phyloP scores from a whole-genome alignment of 2,888 invertebrate species.

The Pollenia labialis region DNA sequence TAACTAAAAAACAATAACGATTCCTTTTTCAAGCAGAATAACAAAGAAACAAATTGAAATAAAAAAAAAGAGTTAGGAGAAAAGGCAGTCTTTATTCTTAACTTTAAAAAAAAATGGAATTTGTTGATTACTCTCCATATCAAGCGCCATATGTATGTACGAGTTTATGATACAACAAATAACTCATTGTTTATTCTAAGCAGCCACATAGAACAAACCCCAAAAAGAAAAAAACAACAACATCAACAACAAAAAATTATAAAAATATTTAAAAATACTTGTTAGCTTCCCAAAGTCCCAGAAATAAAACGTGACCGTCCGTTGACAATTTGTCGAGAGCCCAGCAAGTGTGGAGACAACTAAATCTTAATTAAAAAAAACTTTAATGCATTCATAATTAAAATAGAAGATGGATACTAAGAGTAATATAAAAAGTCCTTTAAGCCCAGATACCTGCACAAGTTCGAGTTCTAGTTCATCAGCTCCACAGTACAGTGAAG shows the following conservation, averaged over 20 bases:
- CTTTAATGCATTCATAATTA: slow-evolving; percentile 63
- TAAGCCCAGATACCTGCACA: slow-evolving; percentile 65
- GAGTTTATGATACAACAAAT: slow-evolving; percentile 34
- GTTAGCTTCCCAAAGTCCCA: slow-evolving; percentile 47
- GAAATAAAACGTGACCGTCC: slow-evolving; percentile 68
- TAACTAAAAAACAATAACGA: slow-evolving; percentile 56
- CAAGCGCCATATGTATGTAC: slow-evolving; percentile 47
- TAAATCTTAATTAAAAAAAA: not conserved
- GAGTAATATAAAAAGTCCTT: slow-evolving; percentile 57
- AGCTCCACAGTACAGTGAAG: slow-evolving; percentile 80
- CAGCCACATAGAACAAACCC: slow-evolving; percentile 23
- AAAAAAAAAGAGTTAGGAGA: slow-evolving; percentile 13
- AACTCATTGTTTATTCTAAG: slow-evolving; percentile 63
- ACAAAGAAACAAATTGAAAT: slow-evolving; percentile 19
- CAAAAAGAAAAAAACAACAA: not conserved
- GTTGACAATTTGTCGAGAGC: slow-evolving; percentile 48
- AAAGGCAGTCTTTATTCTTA: slow-evolving; percentile 45
- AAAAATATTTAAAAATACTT: slow-evolving; percentile 31
- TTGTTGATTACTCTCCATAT: slow-evolving; percentile 29
- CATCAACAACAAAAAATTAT: slow-evolving; percentile 31
- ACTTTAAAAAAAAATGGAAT: slow-evolving; percentile 47
- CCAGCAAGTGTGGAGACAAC: not conserved
- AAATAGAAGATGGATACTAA: slow-evolving; percentile 53
- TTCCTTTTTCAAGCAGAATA: slow-evolving; percentile 31
- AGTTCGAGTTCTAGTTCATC: slow-evolving; percentile 75